Evolutionary conservation across 2,888 invertebrate species (phyloP), one percentile per base, ranked within the genome.

Genomic region (Micropterix aruncella): DNA sequence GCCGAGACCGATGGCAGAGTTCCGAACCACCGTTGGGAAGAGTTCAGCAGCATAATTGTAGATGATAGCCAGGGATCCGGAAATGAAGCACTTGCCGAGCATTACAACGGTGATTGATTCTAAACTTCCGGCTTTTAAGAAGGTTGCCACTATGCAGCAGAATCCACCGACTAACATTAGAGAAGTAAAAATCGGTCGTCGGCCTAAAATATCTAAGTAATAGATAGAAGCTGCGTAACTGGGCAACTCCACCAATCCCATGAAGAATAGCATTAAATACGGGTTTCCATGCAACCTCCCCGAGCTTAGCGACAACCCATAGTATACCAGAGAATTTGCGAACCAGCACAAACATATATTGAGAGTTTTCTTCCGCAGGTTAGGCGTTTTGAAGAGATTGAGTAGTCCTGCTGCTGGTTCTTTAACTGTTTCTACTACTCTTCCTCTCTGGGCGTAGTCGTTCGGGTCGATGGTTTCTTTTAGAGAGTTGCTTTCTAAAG

Each of bases 41-140:
- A 89, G 60, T 62, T 90, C 89, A 0, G 89, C 89, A 0, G 89
- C 88, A 60, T 88, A 90, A 56, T 89, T 89, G 60, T 88, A 90
- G 49, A 87, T 80, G 15, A 89, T 83, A 1, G 86, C 88, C 60
- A 86, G 90, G 0, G 88, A 87, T 42, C 85, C 83, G 16, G 89
- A 85, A 53, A 90, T 87, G 54, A 87, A 80, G 19, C 88, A 71
- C 62, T 90, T 90, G 1, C 89, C 89, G 16, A 84, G 57, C 72
- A 89, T 80, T 0, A 85, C 84, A 36, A 84, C 71, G 1, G 73
- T 69, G 0, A 78, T 80, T 1, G 76, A 68, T 0, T 70, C 55
- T 1, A 72, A 66, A 44, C 77, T 76, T 37, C 83, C 80, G 51
- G 75, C 75, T 0, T 82, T 75, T 41, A 89, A 65, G 46, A 75